Conservation (phyloP, 2,797 vertebrate genomes). For the Semaprochilodus insignis region DNA sequence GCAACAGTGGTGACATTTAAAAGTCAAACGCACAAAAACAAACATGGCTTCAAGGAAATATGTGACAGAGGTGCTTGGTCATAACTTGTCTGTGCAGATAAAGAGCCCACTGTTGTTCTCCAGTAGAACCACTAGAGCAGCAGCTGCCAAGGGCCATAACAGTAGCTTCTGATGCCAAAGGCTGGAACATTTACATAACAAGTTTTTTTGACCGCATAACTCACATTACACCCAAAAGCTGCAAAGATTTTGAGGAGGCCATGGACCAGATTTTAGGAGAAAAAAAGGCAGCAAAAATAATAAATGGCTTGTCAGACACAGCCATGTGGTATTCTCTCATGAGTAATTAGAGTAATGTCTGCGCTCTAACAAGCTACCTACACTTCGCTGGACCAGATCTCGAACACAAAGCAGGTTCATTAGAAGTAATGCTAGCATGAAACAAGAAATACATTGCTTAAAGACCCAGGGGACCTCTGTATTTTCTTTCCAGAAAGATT, state of each 20-base stretch:
- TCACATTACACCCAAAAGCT: background rate
- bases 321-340: background rate
- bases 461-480: too few species aligned
- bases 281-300: background rate
- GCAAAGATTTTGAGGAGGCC: background rate
- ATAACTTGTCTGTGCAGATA: slow-evolving; percentile 23
- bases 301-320: background rate
- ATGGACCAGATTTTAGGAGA: background rate
- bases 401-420: background rate
- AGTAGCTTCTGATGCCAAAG: slow-evolving; percentile 5
- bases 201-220: background rate
- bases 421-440: background rate
- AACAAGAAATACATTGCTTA: background rate
- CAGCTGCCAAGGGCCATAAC: slow-evolving; percentile 5
- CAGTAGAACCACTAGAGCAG: background rate
- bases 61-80: slow-evolving; percentile 24
- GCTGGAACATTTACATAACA: slow-evolving; percentile 18
- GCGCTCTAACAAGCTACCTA: background rate
- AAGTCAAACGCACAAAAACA: slow-evolving; percentile 23
- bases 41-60: slow-evolving; percentile 5
- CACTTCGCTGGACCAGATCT: background rate
- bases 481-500: too few species aligned
- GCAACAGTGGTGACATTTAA: slow-evolving; percentile 13
- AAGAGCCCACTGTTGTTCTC: slow-evolving; percentile 15
- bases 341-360: background rate